Evolutionary conservation across 1,140 invertebrate genomes (phyloP), one percentile per base, ranked within the genome.

Genomic region (Hylaeus anthracinus): DNA sequence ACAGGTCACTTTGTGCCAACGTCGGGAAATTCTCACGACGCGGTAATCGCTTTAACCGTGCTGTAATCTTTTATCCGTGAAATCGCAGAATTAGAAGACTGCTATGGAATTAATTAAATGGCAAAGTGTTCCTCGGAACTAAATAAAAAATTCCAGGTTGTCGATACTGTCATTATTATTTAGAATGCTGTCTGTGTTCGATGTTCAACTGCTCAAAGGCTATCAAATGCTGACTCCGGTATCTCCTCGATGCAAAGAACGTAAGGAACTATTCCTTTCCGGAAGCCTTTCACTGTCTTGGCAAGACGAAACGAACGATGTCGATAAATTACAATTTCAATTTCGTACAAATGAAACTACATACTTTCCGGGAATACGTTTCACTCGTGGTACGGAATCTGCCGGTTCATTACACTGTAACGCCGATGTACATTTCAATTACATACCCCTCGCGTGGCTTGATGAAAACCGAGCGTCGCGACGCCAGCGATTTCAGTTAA

Each of bases 371-470:
- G 48, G 55, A 77, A 82, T 77, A 82, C 72, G 72, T 72, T 81
- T 58, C 73, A 69, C 72, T 48, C 72, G 15, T n/a, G 51, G 10
- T 48, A 15, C 10, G 15, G 15, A 5, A 39, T 3, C 37, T 71
- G 45, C 56, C 39, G 76, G 58, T 81, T 84, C 82, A 82, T 81
- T 81, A 84, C 79, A 48, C 67, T 79, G 72, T 80, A 65, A 80
- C 64, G 79, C 63, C 81, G 51, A 76, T 81, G 79, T 84, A 84
- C 82, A 84, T 84, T 84, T 84, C 79, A 84, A 84, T 84, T 84
- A 82, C 72, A 81, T 64, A n/a, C 26, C 55, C 45, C 53, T 65
- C 72, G 39, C 72, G 45, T 73, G n/a, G 72, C 53, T 60, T 83
- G 82, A 81, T 83, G 79, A 75, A 73, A 83, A 81, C 60, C 45